Percentiles rank a stretch among this genome's conserved stretches.
Conservation (phyloP, 1,140 invertebrate species). For the Musca domestica region DNA sequence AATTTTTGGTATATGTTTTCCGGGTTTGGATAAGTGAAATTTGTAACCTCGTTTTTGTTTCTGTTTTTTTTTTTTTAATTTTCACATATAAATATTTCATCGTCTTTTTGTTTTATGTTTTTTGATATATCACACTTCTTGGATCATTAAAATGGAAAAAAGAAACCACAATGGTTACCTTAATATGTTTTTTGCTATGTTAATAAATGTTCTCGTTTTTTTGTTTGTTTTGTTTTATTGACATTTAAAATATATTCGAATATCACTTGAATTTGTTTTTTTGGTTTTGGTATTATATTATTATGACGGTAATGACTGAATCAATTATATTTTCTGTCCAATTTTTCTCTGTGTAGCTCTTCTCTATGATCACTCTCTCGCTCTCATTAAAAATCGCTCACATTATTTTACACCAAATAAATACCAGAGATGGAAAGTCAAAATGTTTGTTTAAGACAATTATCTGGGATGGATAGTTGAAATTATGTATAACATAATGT, state of each 20-base stretch:
- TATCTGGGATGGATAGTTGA: too few species aligned
- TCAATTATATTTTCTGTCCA: too few species aligned
- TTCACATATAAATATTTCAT: neutral
- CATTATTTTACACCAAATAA: too few species aligned
- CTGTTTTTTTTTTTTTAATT: neutral
- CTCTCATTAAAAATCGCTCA: too few species aligned
- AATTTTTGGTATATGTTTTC: neutral
- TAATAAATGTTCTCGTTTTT: neutral
- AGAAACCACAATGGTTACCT: constrained; percentile 1
- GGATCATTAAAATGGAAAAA: neutral
- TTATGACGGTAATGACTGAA: neutral
- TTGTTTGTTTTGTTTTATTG: neutral
- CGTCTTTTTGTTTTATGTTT: neutral
- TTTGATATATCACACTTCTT: constrained; percentile 4
- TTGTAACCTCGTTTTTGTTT: constrained; percentile 6
- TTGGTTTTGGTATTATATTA: too few species aligned
- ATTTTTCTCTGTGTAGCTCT: too few species aligned
- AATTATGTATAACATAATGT: too few species aligned
- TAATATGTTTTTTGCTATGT: neutral
- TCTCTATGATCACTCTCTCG: too few species aligned
- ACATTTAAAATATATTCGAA: neutral
- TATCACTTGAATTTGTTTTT: neutral
- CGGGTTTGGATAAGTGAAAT: neutral
- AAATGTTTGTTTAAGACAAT: too few species aligned
- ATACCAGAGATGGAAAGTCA: too few species aligned